Conservation (phyloP, 2,797 vertebrate genomes). For the Neostethus bicornis region DNA sequence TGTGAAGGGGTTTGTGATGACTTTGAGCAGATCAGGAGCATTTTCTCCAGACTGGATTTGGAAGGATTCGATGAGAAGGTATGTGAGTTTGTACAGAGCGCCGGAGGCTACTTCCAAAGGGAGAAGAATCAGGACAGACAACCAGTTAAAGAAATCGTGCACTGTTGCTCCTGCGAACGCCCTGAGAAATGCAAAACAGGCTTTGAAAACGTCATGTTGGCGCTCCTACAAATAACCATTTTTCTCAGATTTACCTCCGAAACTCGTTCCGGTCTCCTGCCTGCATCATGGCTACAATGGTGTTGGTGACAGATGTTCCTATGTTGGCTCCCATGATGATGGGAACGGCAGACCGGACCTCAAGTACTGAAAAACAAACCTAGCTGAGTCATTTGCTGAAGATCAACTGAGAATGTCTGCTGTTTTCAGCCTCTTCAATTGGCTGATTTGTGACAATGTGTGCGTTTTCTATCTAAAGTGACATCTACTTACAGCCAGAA, state of each 20-base stretch:
- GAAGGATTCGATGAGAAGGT: conserved; percentile 84
- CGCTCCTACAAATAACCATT: no score
- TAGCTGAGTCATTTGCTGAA: not conserved
- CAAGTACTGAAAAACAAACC: conserved; percentile 80
- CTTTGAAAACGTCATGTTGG: not conserved
- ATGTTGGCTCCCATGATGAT: conserved; percentile 99
- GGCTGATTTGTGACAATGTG: not conserved
- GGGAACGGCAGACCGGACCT: conserved; percentile 88
- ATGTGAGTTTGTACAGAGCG: conserved; percentile 86
- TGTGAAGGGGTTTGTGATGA: conserved; percentile 95
- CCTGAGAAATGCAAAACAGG: conserved; percentile 61
- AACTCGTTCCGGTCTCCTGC: conserved; percentile 93
- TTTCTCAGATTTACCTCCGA: conserved; percentile 85
- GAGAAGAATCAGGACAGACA: conserved; percentile 89
- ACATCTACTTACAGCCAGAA: conserved; percentile 85
- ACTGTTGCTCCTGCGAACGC: conserved; percentile 96
- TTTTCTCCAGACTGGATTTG: conserved; percentile 87
- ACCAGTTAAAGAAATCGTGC: conserved; percentile 99
- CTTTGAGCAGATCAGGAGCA: conserved; percentile 91
- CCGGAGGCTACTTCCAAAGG: conserved; percentile 88
- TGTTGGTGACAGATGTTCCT: conserved; percentile 97
- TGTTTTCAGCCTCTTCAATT: not conserved
- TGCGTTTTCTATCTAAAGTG: not conserved
- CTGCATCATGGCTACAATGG: conserved; percentile 96
- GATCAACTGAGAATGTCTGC: not conserved